Conservation (phyloP, 2,113 vertebrate species). For the Uria aalge region DNA sequence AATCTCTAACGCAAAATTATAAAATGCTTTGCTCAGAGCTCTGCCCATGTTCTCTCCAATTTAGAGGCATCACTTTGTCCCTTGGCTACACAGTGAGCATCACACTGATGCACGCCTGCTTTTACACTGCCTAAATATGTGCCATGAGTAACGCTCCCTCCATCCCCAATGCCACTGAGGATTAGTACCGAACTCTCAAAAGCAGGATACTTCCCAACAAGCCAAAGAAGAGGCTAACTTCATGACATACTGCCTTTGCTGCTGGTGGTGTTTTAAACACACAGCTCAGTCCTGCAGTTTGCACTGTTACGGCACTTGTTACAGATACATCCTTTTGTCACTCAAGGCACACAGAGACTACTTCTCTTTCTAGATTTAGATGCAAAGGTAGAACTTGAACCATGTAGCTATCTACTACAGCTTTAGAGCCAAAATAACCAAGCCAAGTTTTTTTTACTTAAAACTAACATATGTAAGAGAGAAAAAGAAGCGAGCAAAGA, state of each 20-base stretch:
- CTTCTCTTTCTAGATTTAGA: background rate
- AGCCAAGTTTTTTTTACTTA: background rate
- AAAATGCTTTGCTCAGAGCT: background rate
- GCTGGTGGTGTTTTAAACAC: background rate
- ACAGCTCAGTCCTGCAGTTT: background rate
- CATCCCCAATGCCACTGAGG: background rate
- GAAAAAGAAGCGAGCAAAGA: background rate
- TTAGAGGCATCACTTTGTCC: background rate
- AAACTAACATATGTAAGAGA: fast-evolving
- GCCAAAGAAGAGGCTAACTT: background rate
- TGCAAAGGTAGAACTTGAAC: background rate
- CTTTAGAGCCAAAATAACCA: background rate
- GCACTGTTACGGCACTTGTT: background rate
- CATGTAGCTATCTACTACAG: background rate
- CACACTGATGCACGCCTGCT: fast-evolving
- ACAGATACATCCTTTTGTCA: background rate
- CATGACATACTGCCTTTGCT: background rate
- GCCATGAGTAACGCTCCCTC: background rate
- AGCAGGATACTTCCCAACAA: background rate
- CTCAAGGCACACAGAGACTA: background rate
- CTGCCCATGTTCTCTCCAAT: background rate
- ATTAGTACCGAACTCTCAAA: background rate
- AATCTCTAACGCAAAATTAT: background rate
- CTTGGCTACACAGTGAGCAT: background rate
- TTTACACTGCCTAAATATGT: background rate